phyloP scores from a whole-genome alignment of 2,113 vertebrate genomes.

The Furnarius figulus region DNA sequence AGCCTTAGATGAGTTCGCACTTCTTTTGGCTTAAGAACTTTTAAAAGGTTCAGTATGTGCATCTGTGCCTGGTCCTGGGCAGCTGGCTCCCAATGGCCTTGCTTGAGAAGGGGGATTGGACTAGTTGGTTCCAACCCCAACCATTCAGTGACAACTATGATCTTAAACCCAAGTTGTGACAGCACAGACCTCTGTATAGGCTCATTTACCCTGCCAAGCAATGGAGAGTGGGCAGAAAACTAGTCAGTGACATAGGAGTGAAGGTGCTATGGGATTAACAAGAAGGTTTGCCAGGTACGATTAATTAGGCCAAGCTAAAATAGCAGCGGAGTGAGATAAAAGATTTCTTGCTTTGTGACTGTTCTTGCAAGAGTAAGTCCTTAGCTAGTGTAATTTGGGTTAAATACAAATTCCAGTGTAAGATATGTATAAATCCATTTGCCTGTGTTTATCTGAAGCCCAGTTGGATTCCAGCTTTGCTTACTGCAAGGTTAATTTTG shows the following conservation, averaged over 20 bases:
- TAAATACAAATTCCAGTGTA: background rate
- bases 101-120: background rate
- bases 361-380: background rate
- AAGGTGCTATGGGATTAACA: background rate
- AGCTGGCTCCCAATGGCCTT: background rate
- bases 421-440: background rate
- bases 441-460: background rate
- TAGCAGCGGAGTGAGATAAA: background rate
- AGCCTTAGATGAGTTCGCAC: background rate
- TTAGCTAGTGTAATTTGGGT: background rate
- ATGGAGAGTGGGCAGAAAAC: background rate
- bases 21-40: background rate
- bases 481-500: constrained; percentile 19
- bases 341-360: background rate
- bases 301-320: background rate
- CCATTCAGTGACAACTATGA: background rate
- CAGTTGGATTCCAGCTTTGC: background rate
- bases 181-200: background rate
- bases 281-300: background rate
- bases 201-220: background rate
- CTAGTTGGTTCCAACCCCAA: background rate
- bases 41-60: background rate
- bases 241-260: background rate
- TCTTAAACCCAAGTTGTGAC: background rate
- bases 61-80: background rate